Conservation (phyloP, 2,113 vertebrate genomes). For the Herpetotheres cachinnans region DNA sequence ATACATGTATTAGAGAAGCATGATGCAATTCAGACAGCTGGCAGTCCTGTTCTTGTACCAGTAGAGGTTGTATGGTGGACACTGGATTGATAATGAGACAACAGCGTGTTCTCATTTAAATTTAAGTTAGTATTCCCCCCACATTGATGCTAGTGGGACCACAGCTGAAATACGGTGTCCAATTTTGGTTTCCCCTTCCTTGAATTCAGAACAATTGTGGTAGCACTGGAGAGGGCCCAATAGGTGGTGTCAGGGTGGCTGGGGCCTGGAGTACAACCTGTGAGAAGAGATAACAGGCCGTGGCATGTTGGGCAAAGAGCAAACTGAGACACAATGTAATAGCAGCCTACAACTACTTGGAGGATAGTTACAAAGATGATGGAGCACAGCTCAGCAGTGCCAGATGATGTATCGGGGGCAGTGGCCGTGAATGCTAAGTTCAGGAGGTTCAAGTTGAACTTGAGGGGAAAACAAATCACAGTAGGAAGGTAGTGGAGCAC, state of each 20-base stretch:
- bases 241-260: neutral
- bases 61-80: neutral
- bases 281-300: neutral
- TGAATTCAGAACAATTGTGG: neutral
- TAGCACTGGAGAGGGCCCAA: neutral
- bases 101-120: neutral
- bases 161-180: neutral
- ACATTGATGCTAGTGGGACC: neutral
- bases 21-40: neutral
- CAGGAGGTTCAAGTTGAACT: neutral
- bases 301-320: neutral
- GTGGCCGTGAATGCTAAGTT: neutral
- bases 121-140: neutral
- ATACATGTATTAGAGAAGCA: neutral
- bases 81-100: neutral
- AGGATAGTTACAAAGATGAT: neutral
- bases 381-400: neutral
- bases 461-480: neutral
- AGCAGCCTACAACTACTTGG: neutral
- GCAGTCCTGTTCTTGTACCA: neutral
- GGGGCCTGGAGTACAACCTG: neutral
- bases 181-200: neutral
- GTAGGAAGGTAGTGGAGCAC: neutral
- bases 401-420: neutral
- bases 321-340: neutral